Base-by-base conservation (phyloP, 2,888 invertebrate species). In the Drosophila merina region DNA sequence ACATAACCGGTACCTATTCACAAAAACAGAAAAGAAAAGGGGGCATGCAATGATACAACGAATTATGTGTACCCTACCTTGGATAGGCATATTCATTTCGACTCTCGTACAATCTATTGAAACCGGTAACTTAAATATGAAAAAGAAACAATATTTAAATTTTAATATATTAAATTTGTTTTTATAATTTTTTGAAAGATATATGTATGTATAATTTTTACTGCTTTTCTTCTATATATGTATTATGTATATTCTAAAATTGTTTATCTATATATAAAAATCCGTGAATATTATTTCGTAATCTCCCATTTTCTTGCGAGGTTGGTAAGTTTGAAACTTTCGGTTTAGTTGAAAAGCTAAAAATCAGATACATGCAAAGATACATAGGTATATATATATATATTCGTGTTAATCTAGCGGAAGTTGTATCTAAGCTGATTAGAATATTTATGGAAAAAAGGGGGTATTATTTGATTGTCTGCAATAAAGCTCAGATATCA, bases 1-100 rank as follows among this genome's bases (percentile, higher is more conserved):
- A 55, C 20, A 55, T 47, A 47, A 48, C 60, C 36, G 47, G 60
- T 48, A 60, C 45, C 30, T 38, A 55, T n/a, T 51, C 38, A 48
- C 48, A 36, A 57, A 36, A 57, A 42, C 28, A 54, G 12, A 20
- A 38, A 8, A 28, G 9, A 28, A 40, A 52, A 6, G 9, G 5
- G 14, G 10, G 7, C 10, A 14, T 40, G 3, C 28, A 28, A 40
- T n/a, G 3, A 9, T 42, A 9, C 10, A 8, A 4, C 20, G 42
- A 54, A 54, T 8, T 10, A 14, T 54, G 20, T 10, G 30, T 28
- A 42, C 28, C 40, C 38, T 38, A 14, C 8, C 26, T 9, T 5
- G 9, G 2, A 10, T 33, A 3, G 33, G 10, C 4, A 20, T 2
- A 20, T 20, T 20, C 20, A 20, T 20, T 20, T 20, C 2, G 20